phyloP scores from a whole-genome alignment of 2,888 invertebrate species.

The Pterostichus niger region DNA sequence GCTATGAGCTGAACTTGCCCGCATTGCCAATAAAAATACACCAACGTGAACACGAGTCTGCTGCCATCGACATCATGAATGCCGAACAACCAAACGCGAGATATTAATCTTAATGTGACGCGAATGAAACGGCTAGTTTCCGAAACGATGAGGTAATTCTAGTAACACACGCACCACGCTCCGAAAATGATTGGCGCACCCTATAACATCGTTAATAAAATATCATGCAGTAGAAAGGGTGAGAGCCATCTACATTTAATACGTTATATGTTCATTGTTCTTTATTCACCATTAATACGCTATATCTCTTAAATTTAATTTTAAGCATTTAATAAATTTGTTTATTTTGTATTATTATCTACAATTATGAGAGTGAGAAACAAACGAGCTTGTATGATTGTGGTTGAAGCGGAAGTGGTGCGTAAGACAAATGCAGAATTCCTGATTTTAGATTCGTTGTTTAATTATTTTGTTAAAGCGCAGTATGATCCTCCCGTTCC shows the following conservation, averaged over 20 bases:
- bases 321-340: too few species aligned
- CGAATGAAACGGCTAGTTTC: slow-evolving; percentile 73
- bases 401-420: too few species aligned
- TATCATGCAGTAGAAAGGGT: background rate
- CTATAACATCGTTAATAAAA: background rate
- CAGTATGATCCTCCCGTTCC: too few species aligned
- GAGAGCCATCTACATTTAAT: background rate
- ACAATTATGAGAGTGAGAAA: too few species aligned
- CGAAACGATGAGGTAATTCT: slow-evolving; percentile 74
- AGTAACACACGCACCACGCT: slow-evolving; percentile 74
- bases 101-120: slow-evolving; percentile 73
- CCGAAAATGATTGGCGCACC: slow-evolving; percentile 68
- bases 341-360: too few species aligned
- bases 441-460: too few species aligned
- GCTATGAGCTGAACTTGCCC: background rate
- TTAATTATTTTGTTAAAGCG: too few species aligned
- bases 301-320: too few species aligned
- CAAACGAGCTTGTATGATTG: too few species aligned
- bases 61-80: slow-evolving; percentile 68
- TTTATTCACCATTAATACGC: too few species aligned
- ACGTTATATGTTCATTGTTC: too few species aligned
- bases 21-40: slow-evolving; percentile 61
- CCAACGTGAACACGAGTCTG: slow-evolving; percentile 24
- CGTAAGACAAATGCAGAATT: too few species aligned
- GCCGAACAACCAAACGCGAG: slow-evolving; percentile 70